A percentile compares a stretch with the other conserved stretches of the same genome.
phyloP scores from a whole-genome alignment of 2,888 invertebrate genomes.

The Mesorhabditis sp. region DNA sequence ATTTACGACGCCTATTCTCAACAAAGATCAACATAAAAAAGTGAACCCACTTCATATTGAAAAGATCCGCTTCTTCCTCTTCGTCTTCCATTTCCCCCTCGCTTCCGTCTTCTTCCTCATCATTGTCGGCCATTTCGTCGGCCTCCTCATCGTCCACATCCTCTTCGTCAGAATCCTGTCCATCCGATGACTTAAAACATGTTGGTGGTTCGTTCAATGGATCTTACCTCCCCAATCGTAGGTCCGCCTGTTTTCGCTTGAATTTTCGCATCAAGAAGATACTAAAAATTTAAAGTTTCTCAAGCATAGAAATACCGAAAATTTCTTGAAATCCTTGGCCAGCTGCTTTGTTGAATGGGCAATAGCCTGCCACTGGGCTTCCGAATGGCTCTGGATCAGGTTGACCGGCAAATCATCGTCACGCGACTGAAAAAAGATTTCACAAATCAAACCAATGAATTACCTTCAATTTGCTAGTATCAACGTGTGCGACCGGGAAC shows the following conservation, averaged over 20 bases:
- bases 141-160: slow-evolving; percentile 17
- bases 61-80: slow-evolving; percentile 28
- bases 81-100: slow-evolving; percentile 18
- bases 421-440: neutral
- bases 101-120: slow-evolving; percentile 17
- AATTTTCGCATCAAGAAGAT: neutral
- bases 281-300: neutral
- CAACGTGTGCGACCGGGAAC: neutral
- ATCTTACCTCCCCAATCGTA: no score
- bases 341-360: slow-evolving; percentile 4
- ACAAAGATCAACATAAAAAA: neutral
- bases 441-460: neutral
- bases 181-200: slow-evolving; percentile 6
- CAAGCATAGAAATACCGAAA: neutral
- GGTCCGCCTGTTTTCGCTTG: neutral
- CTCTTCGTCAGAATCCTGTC: slow-evolving; percentile 16
- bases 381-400: neutral
- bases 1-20: neutral
- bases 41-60: slow-evolving; percentile 18
- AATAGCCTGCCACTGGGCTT: neutral
- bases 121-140: slow-evolving; percentile 20
- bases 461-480: neutral
- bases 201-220: no score
- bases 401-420: neutral
- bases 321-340: slow-evolving; percentile 1